Base-by-base conservation (phyloP, 2,113 vertebrate genomes). In the Phoxinus phoxinus region DNA sequence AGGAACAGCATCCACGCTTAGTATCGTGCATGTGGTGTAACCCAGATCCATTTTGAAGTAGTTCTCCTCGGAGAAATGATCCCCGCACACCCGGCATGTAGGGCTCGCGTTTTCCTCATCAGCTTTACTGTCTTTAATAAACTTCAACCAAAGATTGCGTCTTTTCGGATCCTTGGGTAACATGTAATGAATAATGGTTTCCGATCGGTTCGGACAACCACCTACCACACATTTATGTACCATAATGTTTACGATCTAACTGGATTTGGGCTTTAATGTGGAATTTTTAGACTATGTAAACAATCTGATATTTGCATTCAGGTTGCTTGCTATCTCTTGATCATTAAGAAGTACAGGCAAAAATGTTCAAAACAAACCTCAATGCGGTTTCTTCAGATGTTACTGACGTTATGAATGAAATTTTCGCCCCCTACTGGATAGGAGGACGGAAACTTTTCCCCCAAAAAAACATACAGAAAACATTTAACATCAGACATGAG, bases 1-100 rank as follows among this genome's bases (percentile, higher is more conserved):
- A 8, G 86, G 86, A 75, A 89, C 80, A 7, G 86, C 86, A n/a
- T 89, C 86, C 17, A 87, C 75, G 72, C 85, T 86, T 27, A 89
- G 48, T 56, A 89, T 78, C 19, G 63, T 48, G 21, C 84, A 72
- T 25, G 51, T 87, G 67, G 67, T 84, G 37, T 75, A 81, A 32
- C 86, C 88, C 53, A 86, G 77, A 51, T 84, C 59, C 23, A 88
- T 35, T 53, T 71, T 41, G 11, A 83, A 76, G 35, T 71, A 86
- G 85, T 46, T 41, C 3, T 84, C 85, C 74, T 81, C 67, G 15
- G 85, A 71, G 30, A 88, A 89, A 84, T 87, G 86, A 9, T 71
- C 81, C n/a, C 76, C 72, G 23, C 88, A 89, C 3, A 89, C 63
- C 2, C 88, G 72, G 19, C 48, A 59, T 3, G 48, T 58, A 61